phyloP scores from a whole-genome alignment of 2,113 vertebrate genomes.

The Phainopepla nitens region DNA sequence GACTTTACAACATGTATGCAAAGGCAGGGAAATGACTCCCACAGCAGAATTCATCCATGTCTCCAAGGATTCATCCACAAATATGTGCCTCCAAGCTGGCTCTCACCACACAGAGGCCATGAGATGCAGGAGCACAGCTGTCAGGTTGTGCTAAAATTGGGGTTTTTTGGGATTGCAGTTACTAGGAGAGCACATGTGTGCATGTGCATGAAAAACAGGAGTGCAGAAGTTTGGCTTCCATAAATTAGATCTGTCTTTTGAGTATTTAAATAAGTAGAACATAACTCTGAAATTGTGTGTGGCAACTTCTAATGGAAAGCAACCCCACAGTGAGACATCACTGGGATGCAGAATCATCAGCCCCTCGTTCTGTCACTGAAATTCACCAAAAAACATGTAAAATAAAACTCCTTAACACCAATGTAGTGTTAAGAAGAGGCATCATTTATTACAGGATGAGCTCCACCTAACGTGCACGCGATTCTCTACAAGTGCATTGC shows the following conservation, averaged over 20 bases:
- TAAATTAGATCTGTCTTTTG: not conserved
- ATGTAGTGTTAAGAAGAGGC: not conserved
- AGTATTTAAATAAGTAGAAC: not conserved
- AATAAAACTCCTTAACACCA: not conserved
- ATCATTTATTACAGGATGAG: not conserved
- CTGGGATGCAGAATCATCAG: not conserved
- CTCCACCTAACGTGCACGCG: fast-evolving
- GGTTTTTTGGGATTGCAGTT: not conserved
- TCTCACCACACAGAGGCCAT: not conserved
- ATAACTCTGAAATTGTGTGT: not conserved
- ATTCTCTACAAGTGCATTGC: not conserved
- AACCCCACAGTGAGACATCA: not conserved
- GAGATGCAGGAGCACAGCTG: not conserved
- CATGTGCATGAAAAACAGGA: fast-evolving
- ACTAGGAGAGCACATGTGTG: not conserved
- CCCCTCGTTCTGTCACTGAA: fast-evolving
- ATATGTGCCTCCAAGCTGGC: not conserved
- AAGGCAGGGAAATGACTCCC: not conserved
- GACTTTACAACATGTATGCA: not conserved
- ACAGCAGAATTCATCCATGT: not conserved
- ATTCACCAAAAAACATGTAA: fast-evolving
- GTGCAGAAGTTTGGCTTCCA: not conserved
- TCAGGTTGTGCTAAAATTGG: not conserved
- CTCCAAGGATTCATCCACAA: not conserved
- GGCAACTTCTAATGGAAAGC: not conserved